Evolutionary conservation across 2,888 invertebrate species (phyloP).

Genomic region (Tachina grossa): DNA sequence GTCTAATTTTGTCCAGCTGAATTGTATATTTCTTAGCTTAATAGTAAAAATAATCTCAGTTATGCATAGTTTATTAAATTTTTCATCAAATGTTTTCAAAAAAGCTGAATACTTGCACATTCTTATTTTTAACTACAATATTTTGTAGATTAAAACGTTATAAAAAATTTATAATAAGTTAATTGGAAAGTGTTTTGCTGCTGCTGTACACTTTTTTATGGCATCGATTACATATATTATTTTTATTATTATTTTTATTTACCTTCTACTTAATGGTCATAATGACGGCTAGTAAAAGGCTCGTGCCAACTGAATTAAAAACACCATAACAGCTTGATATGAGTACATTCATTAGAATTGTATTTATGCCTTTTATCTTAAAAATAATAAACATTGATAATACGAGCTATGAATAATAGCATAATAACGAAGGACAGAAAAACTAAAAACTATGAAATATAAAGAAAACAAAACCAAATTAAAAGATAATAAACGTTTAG

Average conservation of each 20-base stretch:
- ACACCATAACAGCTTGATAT: neutral
- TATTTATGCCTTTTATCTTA: conserved; percentile 4
- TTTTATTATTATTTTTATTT: neutral
- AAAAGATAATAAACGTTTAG: conserved; percentile 13
- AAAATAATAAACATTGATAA: conserved; percentile 26
- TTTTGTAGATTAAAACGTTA: no score
- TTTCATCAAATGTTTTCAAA: no score
- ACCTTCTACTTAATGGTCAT: neutral
- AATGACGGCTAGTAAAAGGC: neutral
- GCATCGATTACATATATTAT: neutral
- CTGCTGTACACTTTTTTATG: conserved; percentile 4
- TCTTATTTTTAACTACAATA: no score
- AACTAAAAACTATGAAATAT: neutral
- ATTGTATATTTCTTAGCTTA: neutral
- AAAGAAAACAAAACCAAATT: neutral
- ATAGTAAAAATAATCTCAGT: no score
- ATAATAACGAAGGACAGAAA: neutral
- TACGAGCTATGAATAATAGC: neutral
- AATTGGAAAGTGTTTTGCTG: neutral
- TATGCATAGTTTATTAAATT: no score
- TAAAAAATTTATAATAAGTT: neutral
- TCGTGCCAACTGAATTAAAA: neutral
- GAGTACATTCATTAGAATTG: neutral
- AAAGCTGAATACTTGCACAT: no score
- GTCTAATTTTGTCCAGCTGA: neutral